Evolutionary conservation across 2,888 invertebrate species (phyloP), one percentile per base, ranked within the genome.

Genomic region (Minunthozetes semirufus): DNA sequence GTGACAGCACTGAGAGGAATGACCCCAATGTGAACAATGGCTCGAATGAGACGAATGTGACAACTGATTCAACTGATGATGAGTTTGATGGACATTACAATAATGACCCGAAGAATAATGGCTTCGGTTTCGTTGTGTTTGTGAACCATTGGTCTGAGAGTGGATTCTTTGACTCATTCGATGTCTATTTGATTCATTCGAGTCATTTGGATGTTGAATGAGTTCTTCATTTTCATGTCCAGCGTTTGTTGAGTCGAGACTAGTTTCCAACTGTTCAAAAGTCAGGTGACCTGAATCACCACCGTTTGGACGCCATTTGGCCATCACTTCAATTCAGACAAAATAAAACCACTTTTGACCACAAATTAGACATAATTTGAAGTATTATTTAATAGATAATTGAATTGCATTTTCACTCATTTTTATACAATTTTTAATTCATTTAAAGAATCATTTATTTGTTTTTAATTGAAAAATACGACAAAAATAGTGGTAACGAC

Each of bases 191-290:
- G 5, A 19, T 19, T 33, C 38, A 19, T 38, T 66, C 1, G 33
- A 38, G 25, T 46, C 48, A 70, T 66, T 66, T 2, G 33, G 11
- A 1, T 48, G 11, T 13, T 70, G 42, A n/a, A 70, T 46, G 13
- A 27, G 70, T 25, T 70, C 48, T 8, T 70, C 46, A 17, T 70
- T 70, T 48, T 70, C 70, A 17, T 46, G 70, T 46, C 70, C 70
- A 48, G 17, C 19, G 70, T 33, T 48, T 25, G 46, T 48, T 25
- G 46, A 1, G 0, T 70, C 70, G 11, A 70, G 25, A 48, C 46
- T 15, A 8, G 38, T 46, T 22, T 70, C 70, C 70, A 70, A 48
- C 48, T 70, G 70, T 70, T 70, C 70, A 25, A 70, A 70, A 1
- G 70, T 70, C 17, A 70, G 22, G 19, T 70, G 46, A 70, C 48